phyloP scores from a whole-genome alignment of 1,140 invertebrate genomes.

The Helicorthomorpha holstii region DNA sequence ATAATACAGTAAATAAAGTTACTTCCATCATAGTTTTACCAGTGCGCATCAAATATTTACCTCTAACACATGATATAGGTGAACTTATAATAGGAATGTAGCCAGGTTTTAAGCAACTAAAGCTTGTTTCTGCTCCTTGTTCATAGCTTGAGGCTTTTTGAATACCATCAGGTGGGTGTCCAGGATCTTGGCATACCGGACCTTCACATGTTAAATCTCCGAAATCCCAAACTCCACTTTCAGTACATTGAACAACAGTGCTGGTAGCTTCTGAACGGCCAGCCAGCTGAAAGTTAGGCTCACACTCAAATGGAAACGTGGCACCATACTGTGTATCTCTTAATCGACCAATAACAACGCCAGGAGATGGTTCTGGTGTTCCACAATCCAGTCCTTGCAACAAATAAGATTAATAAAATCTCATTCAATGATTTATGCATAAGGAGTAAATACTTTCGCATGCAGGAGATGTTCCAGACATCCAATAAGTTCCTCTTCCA shows the following conservation, averaged over 20 bases:
- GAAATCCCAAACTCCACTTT: constrained; percentile 90
- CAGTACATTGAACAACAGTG: constrained; percentile 78
- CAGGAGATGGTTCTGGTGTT: constrained; percentile 65
- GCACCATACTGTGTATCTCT: constrained; percentile 72
- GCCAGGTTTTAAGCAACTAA: constrained; percentile 73
- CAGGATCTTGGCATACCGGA: constrained; percentile 87
- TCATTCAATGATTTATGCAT: background rate
- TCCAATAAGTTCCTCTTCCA: constrained; percentile 74
- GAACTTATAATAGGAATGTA: constrained; percentile 81
- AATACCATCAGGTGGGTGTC: constrained; percentile 73
- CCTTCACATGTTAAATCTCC: constrained; percentile 89
- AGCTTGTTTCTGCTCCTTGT: constrained; percentile 72
- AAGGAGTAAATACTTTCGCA: constrained; percentile 40
- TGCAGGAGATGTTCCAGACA: constrained; percentile 63
- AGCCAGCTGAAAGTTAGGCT: constrained; percentile 84
- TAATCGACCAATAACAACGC: constrained; percentile 76
- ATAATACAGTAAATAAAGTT: background rate
- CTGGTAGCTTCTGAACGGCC: constrained; percentile 81
- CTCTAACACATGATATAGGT: constrained; percentile 65
- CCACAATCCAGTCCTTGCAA: constrained; percentile 58
- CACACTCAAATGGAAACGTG: constrained; percentile 89
- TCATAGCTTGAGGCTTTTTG: constrained; percentile 83
- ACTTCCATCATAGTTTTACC: background rate
- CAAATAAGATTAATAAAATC: constrained; percentile 6
- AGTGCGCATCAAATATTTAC: constrained; percentile 9